phyloP scores from a whole-genome alignment of 2,888 invertebrate species.

The Caenorhabditis zanzibari region DNA sequence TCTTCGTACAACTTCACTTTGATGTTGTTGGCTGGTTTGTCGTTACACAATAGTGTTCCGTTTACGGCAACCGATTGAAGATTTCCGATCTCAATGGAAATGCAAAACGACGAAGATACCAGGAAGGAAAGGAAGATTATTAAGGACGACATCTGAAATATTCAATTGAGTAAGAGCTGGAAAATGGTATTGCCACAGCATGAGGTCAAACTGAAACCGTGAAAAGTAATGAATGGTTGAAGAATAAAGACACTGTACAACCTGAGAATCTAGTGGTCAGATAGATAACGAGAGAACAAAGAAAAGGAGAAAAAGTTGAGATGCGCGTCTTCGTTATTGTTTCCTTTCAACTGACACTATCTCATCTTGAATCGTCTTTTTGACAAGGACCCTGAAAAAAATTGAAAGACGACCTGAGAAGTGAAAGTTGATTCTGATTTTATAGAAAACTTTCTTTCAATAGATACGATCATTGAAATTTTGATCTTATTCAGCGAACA shows the following conservation, averaged over 20 bases:
- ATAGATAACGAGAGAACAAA: slow-evolving; percentile 24
- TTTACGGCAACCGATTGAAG: slow-evolving; percentile 77
- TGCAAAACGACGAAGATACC: slow-evolving; percentile 26
- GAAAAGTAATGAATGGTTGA: background rate
- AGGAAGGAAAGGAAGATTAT: slow-evolving; percentile 14
- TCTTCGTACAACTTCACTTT: slow-evolving; percentile 82
- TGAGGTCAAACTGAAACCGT: background rate
- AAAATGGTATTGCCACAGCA: background rate
- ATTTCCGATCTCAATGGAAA: slow-evolving; percentile 72
- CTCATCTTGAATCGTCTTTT: slow-evolving; percentile 18
- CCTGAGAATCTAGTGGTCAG: slow-evolving; percentile 41
- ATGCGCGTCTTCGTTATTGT: slow-evolving; percentile 10
- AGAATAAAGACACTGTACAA: slow-evolving; percentile 2
- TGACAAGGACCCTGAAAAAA: background rate
- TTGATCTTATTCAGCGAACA: slow-evolving; percentile 37
- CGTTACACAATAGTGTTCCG: slow-evolving; percentile 78
- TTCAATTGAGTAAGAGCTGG: no score
- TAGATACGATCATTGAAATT: slow-evolving; percentile 1
- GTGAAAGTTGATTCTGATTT: slow-evolving; percentile 21
- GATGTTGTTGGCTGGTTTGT: slow-evolving; percentile 76
- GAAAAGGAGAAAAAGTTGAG: slow-evolving; percentile 6
- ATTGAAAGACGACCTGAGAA: background rate
- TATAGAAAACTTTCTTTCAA: slow-evolving; percentile 16
- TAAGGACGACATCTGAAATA: slow-evolving; percentile 35
- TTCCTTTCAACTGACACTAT: slow-evolving; percentile 11